Evolutionary conservation across 1,140 invertebrate genomes (phyloP).

Genomic region (Zaprionus lachaisei): DNA sequence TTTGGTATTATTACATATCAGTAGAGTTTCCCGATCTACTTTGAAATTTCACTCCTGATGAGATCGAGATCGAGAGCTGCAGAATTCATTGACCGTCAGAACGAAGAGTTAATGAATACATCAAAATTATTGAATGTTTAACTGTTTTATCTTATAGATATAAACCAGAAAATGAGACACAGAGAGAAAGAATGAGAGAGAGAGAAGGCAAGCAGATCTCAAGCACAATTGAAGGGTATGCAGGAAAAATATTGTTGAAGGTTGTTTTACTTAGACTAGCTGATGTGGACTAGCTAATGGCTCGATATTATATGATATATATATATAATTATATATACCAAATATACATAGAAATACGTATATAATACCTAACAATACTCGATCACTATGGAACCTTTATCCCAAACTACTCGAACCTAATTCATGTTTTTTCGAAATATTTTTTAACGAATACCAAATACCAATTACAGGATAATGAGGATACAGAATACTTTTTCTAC

Average conservation of each 20-base stretch:
- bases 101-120: conserved; percentile 32
- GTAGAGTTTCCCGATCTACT: conserved; percentile 6
- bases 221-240: conserved; percentile 47
- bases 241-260: conserved; percentile 51
- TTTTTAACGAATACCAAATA: conserved; percentile 19
- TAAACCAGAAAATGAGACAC: conserved; percentile 10
- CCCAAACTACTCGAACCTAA: conserved; percentile 22
- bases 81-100: conserved; percentile 7
- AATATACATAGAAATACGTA: background rate
- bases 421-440: conserved; percentile 34
- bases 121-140: conserved; percentile 44
- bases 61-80: background rate
- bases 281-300: conserved; percentile 19
- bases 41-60: background rate
- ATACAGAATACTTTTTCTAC: conserved; percentile 39
- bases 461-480: conserved; percentile 19
- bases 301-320: conserved; percentile 24
- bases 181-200: background rate
- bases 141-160: conserved; percentile 51
- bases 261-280: conserved; percentile 38
- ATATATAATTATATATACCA: background rate
- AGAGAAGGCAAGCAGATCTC: conserved; percentile 13
- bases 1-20: conserved; percentile 32
- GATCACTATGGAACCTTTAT: conserved; percentile 2
- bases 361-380: background rate